Evolutionary conservation across 1,140 invertebrate genomes (phyloP).

Genomic region (Piezodorus guildinii): DNA sequence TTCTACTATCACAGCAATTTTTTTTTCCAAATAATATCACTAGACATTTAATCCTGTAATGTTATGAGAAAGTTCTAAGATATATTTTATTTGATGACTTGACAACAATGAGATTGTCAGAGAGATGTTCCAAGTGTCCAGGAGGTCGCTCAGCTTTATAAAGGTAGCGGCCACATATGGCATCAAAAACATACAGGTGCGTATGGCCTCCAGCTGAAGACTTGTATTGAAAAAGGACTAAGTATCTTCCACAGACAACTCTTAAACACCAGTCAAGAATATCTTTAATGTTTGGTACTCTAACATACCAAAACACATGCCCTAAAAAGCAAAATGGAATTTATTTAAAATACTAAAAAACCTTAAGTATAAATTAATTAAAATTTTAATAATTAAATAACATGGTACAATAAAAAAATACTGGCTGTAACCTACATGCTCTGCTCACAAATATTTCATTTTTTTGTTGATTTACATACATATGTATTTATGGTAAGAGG

Average conservation of each 20-base stretch:
- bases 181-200: constrained; percentile 1
- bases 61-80: neutral
- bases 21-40: no score
- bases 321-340: neutral
- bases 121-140: neutral
- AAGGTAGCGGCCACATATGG: neutral
- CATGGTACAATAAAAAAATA: no score
- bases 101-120: neutral
- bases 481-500: no score
- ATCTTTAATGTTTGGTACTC: neutral
- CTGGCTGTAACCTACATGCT: no score
- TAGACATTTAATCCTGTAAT: neutral
- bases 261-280: neutral
- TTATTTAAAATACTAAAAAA: neutral
- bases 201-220: neutral
- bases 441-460: no score
- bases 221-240: constrained; percentile 7
- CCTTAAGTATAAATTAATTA: no score
- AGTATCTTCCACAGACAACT: neutral
- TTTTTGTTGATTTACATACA: no score
- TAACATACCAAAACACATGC: neutral
- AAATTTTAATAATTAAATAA: no score
- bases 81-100: constrained; percentile 2
- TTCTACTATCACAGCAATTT: no score
- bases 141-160: constrained; percentile 2